A percentile compares a stretch with the other conserved stretches of the same genome.
phyloP scores from a whole-genome alignment of 2,797 vertebrate species.

The Danio choprae region DNA sequence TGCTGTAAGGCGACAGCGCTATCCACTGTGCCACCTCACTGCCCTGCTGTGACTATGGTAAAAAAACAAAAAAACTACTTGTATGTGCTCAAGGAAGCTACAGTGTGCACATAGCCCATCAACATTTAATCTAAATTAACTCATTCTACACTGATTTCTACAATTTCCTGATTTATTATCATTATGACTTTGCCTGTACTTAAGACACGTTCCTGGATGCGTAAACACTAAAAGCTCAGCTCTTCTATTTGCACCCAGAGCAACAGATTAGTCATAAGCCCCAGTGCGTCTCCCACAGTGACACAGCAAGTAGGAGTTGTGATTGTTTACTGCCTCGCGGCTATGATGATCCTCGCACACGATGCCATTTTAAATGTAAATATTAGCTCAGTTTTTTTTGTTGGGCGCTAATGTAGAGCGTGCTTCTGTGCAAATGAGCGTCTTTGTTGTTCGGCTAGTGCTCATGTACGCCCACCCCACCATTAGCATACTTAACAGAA shows the following conservation, averaged over 20 bases:
- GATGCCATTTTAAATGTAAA: constrained; percentile 51
- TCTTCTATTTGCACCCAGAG: constrained; percentile 35
- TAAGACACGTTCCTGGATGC: not conserved
- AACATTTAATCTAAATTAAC: not conserved
- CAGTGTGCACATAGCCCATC: not conserved
- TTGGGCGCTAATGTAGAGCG: constrained; percentile 28
- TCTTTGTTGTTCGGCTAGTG: constrained; percentile 48
- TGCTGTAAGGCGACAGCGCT: no score
- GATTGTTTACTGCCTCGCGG: constrained; percentile 53
- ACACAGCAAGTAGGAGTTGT: constrained; percentile 48
- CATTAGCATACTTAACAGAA: constrained; percentile 72
- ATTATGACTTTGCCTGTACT: constrained; percentile 5
- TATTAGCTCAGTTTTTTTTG: constrained; percentile 42
- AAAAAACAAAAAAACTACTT: not conserved
- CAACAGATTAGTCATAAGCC: constrained; percentile 47
- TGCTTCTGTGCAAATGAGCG: constrained; percentile 22
- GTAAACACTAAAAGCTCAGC: constrained; percentile 1
- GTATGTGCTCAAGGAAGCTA: not conserved
- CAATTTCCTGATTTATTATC: constrained; percentile 9
- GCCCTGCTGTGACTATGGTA: not conserved
- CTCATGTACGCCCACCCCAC: constrained; percentile 56
- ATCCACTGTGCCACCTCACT: no score
- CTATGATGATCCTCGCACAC: constrained; percentile 40
- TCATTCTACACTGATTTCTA: not conserved
- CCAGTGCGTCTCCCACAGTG: constrained; percentile 9